These are phyloP conservation scores for Hippopotamus amphibius DNA, from an alignment of 2,113 vertebrate species.

Conservation along the genomic window DNA sequence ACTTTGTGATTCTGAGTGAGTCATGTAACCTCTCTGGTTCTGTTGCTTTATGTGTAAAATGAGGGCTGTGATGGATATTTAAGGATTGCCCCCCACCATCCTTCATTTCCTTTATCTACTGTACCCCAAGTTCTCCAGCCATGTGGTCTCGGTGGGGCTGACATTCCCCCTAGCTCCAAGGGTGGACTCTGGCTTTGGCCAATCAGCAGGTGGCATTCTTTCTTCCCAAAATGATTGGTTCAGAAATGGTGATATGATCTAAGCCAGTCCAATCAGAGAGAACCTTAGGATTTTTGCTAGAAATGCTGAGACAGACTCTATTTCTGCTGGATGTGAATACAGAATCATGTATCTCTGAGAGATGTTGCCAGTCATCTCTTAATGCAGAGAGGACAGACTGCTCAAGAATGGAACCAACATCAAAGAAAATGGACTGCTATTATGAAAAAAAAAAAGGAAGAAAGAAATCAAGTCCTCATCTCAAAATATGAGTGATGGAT, in stretches of 20 bases:
- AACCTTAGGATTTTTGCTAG: not conserved
- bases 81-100: not conserved
- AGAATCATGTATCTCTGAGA: not conserved
- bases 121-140: not conserved
- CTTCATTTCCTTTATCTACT: not conserved
- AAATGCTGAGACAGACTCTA: not conserved
- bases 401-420: slow-evolving; percentile 14
- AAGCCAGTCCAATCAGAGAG: not conserved
- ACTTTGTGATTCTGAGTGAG: not conserved
- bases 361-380: not conserved
- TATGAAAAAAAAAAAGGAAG: not conserved
- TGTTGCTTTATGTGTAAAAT: not conserved
- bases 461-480: not conserved
- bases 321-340: not conserved
- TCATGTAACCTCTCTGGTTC: not conserved
- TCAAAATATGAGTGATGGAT: not conserved
- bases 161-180: not conserved
- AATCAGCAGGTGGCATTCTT: not conserved
- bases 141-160: not conserved
- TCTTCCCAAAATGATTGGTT: not conserved
- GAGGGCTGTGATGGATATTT: not conserved
- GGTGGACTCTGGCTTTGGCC: not conserved
- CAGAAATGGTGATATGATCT: not conserved
- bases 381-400: not conserved
- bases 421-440: not conserved